A percentile compares a stretch with the other conserved stretches of the same genome.
Evolutionary conservation across 2,888 invertebrate species (phyloP).

Genomic region (Nysson spinosus): DNA sequence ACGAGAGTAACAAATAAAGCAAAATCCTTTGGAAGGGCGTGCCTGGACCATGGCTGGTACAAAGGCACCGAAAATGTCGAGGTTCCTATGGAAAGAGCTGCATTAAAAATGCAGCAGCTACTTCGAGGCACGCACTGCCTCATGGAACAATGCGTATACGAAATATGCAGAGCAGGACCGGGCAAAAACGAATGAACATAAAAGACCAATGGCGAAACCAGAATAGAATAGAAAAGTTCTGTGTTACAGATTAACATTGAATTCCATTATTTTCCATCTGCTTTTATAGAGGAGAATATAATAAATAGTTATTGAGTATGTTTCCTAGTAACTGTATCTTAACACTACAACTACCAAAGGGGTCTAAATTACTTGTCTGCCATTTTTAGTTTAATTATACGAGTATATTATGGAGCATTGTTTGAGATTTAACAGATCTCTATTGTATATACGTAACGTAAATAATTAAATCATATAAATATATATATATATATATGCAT

Average conservation of each 20-base stretch:
- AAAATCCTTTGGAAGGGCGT: conserved; percentile 20
- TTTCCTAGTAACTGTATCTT: no score
- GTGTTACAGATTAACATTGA: not conserved
- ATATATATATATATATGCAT: no score
- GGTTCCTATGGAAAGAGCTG: conserved; percentile 19
- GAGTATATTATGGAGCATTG: no score
- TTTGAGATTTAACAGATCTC: no score
- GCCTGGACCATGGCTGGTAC: conserved; percentile 15
- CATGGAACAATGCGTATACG: conserved; percentile 53
- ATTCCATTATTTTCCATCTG: no score
- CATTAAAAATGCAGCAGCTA: conserved; percentile 58
- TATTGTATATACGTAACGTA: no score
- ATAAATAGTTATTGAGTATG: no score
- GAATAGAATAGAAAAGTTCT: not conserved
- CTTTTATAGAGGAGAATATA: no score
- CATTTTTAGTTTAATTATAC: no score
- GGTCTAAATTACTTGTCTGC: no score
- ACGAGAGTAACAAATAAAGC: conserved; percentile 23
- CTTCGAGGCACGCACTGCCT: conserved; percentile 21
- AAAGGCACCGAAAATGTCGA: conserved; percentile 36
- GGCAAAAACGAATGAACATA: conserved; percentile 13
- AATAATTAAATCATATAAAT: no score
- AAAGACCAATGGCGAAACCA: conserved; percentile 3
- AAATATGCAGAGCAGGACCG: conserved; percentile 44
- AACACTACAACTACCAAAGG: no score